phyloP scores from a whole-genome alignment of 1,140 invertebrate genomes.

The Cheumatopsyche charites region DNA sequence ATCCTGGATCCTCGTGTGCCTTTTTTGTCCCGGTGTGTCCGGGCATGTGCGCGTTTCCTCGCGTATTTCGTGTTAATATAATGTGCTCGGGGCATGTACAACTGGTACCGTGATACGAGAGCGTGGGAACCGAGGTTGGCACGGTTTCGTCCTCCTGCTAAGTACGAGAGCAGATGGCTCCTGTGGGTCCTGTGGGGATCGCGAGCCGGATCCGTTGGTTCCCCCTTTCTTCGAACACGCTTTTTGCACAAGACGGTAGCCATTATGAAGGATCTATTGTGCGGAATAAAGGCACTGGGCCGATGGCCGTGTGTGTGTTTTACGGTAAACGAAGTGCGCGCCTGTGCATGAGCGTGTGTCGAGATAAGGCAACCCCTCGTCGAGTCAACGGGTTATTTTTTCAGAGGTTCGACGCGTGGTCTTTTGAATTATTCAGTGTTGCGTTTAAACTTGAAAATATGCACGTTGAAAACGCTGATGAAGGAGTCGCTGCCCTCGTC shows the following conservation, averaged over 20 bases:
- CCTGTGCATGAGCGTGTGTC: constrained; percentile 12
- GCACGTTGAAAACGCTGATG: too few species aligned
- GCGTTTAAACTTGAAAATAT: too few species aligned
- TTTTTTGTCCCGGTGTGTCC: constrained; percentile 40
- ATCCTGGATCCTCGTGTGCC: not conserved
- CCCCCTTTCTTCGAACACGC: constrained; percentile 21
- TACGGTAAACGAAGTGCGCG: constrained; percentile 42
- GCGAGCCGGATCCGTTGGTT: not conserved
- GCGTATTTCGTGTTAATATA: constrained; percentile 43
- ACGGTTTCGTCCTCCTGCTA: constrained; percentile 23
- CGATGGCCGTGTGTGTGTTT: constrained; percentile 28
- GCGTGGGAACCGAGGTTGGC: constrained; percentile 42
- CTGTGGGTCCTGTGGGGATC: too few species aligned
- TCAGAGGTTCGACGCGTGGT: not conserved
- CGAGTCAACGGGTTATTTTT: not conserved
- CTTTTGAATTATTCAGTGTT: not conserved
- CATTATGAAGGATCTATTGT: constrained; percentile 24
- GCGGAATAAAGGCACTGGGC: constrained; percentile 28
- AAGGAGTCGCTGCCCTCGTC: too few species aligned
- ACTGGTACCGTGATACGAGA: constrained; percentile 45
- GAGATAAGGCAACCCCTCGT: constrained; percentile 24
- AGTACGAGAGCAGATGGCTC: not conserved
- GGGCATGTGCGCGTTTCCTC: constrained; percentile 44
- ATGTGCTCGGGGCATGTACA: constrained; percentile 25
- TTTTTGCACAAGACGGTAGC: constrained; percentile 30